phyloP scores from a whole-genome alignment of 2,888 invertebrate species.

The Neoitamus cyanurus region DNA sequence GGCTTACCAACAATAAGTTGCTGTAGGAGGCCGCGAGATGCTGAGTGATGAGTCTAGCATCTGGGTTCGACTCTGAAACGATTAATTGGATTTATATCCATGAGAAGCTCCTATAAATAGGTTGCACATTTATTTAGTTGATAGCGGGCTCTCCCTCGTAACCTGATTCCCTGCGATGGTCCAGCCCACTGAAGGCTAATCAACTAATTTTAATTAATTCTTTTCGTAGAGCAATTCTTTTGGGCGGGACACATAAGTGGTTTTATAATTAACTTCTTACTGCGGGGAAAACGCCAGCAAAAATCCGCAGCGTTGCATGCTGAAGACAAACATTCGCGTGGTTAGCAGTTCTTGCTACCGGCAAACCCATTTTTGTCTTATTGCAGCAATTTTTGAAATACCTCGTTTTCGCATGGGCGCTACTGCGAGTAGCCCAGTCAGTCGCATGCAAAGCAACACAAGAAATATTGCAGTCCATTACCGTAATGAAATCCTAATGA shows the following conservation, averaged over 20 bases:
- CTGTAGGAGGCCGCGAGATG: background rate
- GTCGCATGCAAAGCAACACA: background rate
- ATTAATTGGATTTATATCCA: background rate
- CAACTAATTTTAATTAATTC: background rate
- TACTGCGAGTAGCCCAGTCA: background rate
- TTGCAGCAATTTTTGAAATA: background rate
- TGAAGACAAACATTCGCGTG: background rate
- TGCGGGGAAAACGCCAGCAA: background rate
- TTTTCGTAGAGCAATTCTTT: background rate
- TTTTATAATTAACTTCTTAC: background rate
- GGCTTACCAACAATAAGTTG: too few relatives aligned
- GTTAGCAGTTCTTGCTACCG: background rate
- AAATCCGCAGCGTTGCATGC: background rate
- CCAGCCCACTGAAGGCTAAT: background rate
- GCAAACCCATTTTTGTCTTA: background rate
- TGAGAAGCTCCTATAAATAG: background rate
- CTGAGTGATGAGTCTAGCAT: background rate
- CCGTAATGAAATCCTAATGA: background rate
- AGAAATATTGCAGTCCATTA: background rate
- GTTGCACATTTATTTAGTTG: background rate
- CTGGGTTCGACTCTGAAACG: background rate
- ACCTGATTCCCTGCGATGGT: background rate
- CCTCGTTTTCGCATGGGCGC: background rate
- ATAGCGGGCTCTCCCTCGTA: background rate
- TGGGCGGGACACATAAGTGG: background rate